A percentile compares a stretch with the other conserved stretches of the same genome.
These are phyloP conservation scores for Campoplex nolae DNA, from an alignment of 2,888 invertebrate species.

Conservation along the genomic window DNA sequence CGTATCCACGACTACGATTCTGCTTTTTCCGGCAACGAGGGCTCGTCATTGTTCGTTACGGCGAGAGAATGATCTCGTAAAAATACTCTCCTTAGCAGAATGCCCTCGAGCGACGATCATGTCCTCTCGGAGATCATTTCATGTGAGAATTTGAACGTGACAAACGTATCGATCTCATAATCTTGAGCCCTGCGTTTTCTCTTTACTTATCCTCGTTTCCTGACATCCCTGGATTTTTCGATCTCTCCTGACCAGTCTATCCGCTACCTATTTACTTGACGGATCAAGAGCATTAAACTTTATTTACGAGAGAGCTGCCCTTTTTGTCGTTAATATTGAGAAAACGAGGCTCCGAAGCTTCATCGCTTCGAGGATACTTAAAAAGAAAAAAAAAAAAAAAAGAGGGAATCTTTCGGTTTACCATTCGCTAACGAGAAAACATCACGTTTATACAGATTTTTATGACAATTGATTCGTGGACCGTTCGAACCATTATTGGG, in stretches of 20 bases:
- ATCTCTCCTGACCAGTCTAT: neutral
- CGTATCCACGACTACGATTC: neutral
- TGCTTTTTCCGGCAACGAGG: neutral
- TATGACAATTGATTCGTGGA: neutral
- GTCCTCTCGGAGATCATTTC: neutral
- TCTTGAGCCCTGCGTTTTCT: neutral
- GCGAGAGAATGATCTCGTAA: neutral
- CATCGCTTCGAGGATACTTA: neutral
- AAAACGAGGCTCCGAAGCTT: neutral
- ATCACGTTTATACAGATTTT: neutral
- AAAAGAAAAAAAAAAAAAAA: conserved; percentile 1
- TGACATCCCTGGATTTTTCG: neutral
- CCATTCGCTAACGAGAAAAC: conserved; percentile 27
- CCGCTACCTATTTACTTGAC: conserved; percentile 12
- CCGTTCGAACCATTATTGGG: neutral
- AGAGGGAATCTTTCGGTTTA: neutral
- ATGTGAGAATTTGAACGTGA: neutral
- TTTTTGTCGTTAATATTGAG: conserved; percentile 31
- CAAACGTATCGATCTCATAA: neutral
- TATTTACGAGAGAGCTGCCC: conserved; percentile 18
- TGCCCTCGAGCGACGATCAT: neutral
- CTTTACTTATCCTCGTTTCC: neutral
- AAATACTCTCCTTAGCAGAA: neutral
- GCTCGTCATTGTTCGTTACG: neutral
- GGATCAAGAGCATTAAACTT: conserved; percentile 29